Evolutionary conservation across 2,113 vertebrate genomes (phyloP).

Genomic region (Nothoprocta perdicaria): DNA sequence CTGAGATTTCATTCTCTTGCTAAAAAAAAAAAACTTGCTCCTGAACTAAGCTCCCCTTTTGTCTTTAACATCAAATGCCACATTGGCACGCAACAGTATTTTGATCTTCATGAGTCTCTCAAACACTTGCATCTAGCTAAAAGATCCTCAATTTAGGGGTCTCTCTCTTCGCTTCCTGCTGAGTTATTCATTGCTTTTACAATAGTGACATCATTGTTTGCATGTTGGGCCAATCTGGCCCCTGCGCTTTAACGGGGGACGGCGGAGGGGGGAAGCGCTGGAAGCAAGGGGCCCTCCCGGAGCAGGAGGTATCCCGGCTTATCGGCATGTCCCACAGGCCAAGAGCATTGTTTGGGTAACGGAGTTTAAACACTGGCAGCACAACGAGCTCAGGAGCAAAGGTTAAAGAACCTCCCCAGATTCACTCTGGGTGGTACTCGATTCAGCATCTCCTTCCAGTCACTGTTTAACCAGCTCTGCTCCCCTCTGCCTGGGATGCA

Average conservation of each 20-base stretch:
- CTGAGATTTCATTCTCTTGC: background rate
- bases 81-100: background rate
- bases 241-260: background rate
- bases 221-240: background rate
- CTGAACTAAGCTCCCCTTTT: slow-evolving; percentile 29
- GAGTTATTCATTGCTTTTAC: slow-evolving; percentile 48
- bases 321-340: background rate
- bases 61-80: slow-evolving; percentile 12
- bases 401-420: slow-evolving; percentile 36
- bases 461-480: background rate
- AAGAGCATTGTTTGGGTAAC: background rate
- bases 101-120: slow-evolving; percentile 1
- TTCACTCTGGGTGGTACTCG: slow-evolving; percentile 20
- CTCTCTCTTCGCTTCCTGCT: background rate
- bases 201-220: slow-evolving; percentile 41
- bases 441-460: slow-evolving; percentile 4
- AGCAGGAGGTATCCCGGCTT: background rate
- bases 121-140: background rate
- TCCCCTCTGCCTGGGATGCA: background rate
- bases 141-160: slow-evolving; percentile 11
- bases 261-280: background rate
- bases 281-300: background rate
- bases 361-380: slow-evolving; percentile 8
- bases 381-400: background rate
- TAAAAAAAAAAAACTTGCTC: background rate